Base-by-base conservation (phyloP, 2,797 vertebrate genomes). In the Diceros bicornis region DNA sequence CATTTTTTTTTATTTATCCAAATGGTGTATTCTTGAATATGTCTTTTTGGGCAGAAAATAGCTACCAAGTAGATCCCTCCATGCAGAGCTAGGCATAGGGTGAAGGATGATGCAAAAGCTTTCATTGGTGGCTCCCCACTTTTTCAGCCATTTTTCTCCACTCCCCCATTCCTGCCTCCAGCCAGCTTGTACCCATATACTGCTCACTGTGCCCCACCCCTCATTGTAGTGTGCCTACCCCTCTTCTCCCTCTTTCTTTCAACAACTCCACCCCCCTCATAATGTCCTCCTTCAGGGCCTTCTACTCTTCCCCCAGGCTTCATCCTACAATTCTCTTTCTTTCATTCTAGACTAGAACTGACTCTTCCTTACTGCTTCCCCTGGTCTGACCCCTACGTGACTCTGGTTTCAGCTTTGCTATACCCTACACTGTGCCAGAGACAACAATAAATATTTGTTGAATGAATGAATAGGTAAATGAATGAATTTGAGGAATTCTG, bases 401-500 rank as follows among this genome's bases (percentile, higher is more conserved):
- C 34, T 81, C 37, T 55, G 18, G 21, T 75, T 75, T 94, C 11
- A 71, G 44, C 74, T 37, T 94, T 83, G 21, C 14, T 94, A 12
- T 91, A 75, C 77, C 57, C 61, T 85, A 81, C 9, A n/a, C 55
- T 88, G 37, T 94, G 37, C 37, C 72, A 91, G 55, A 93, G 64
- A 32, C 55, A 92, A 69, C 44, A 84, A 32, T 75, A 93, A 91
- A 11, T 96, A 68, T 91, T 84, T 94, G 20, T 84, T 91, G 86
- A 95, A 41, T 90, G 57, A 84, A 55, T 96, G 81, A 85, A 52
- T 90, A 74, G 34, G 52, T 89, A 84, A 71, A 37, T 89, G 83
- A 94, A 86, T 68, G 59, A 13, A 93, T 95, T 85, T 87, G 77
- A 96, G 68, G 44, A 92, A 93, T 86, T 93, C 6, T 94, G 68